Evolutionary conservation across 2,888 invertebrate species (phyloP).

Genomic region (Aporophyla lueneburgensis): DNA sequence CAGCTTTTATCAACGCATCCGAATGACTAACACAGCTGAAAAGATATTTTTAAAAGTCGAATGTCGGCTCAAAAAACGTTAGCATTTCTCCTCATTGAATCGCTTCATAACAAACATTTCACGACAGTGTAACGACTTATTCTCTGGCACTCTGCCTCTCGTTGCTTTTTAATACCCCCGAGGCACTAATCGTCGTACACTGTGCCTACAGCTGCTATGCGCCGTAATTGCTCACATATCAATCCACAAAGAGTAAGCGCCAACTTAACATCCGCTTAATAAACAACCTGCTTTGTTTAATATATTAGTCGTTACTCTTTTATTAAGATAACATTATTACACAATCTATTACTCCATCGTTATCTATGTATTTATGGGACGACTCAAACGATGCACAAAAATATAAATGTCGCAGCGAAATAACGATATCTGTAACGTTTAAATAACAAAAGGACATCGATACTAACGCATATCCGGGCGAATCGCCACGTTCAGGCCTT

Average conservation of each 20-base stretch:
- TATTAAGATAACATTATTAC: constrained; percentile 47
- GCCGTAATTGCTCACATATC: constrained; percentile 79
- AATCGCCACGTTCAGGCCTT: constrained; percentile 80
- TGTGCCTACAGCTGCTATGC: constrained; percentile 73
- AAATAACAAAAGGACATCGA: constrained; percentile 72
- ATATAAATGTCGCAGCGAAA: constrained; percentile 64
- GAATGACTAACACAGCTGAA: constrained; percentile 51
- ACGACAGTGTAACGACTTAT: constrained; percentile 75
- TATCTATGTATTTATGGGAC: constrained; percentile 61
- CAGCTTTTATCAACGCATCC: constrained; percentile 52
- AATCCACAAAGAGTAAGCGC: constrained; percentile 73
- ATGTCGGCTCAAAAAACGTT: constrained; percentile 55
- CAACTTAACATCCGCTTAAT: constrained; percentile 69
- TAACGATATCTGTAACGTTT: constrained; percentile 68
- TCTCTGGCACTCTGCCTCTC: constrained; percentile 59
- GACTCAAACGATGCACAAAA: constrained; percentile 57
- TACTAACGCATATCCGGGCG: constrained; percentile 77
- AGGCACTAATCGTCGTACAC: constrained; percentile 74
- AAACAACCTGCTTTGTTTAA: constrained; percentile 59
- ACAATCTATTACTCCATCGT: constrained; percentile 60
- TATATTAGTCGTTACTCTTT: constrained; percentile 48
- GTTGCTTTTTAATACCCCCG: constrained; percentile 77
- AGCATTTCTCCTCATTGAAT: constrained; percentile 64
- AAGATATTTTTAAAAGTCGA: constrained; percentile 58
- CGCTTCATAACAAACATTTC: constrained; percentile 72